These are phyloP conservation scores for Neotoma lepida DNA, from an alignment of 2,113 vertebrate genomes.

Conservation along the genomic window DNA sequence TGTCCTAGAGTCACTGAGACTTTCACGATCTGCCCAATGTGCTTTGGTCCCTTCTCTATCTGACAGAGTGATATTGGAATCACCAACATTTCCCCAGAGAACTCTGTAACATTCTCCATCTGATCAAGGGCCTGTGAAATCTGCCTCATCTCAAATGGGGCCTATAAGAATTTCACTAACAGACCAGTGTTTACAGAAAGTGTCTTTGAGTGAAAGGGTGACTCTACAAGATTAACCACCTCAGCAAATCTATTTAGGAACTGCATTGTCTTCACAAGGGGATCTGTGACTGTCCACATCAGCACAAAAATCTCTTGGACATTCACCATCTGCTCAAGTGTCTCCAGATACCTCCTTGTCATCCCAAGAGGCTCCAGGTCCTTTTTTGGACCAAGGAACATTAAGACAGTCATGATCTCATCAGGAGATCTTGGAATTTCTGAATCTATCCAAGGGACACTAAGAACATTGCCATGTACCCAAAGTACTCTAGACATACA, in stretches of 20 bases:
- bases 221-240: not conserved
- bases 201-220: not conserved
- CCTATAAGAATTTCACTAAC: too few species aligned
- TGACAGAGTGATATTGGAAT: too few species aligned
- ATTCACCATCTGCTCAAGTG: not conserved
- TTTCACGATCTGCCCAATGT: not conserved
- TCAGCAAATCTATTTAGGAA: not conserved
- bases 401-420: not conserved
- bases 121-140: not conserved
- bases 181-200: not conserved
- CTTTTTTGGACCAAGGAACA: not conserved
- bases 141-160: too few species aligned
- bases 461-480: not conserved
- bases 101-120: not conserved
- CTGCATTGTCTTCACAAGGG: not conserved
- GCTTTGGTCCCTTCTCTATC: too few species aligned
- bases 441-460: not conserved
- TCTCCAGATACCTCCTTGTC: not conserved
- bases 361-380: not conserved
- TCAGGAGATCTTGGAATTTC: not conserved
- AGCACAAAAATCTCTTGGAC: not conserved
- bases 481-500: not conserved
- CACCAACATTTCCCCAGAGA: too few species aligned
- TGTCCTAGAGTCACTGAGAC: too few species aligned
- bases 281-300: not conserved